A percentile compares a stretch with the other conserved stretches of the same genome.
phyloP scores from a whole-genome alignment of 2,797 vertebrate species.

The Pelodytes ibericus region DNA sequence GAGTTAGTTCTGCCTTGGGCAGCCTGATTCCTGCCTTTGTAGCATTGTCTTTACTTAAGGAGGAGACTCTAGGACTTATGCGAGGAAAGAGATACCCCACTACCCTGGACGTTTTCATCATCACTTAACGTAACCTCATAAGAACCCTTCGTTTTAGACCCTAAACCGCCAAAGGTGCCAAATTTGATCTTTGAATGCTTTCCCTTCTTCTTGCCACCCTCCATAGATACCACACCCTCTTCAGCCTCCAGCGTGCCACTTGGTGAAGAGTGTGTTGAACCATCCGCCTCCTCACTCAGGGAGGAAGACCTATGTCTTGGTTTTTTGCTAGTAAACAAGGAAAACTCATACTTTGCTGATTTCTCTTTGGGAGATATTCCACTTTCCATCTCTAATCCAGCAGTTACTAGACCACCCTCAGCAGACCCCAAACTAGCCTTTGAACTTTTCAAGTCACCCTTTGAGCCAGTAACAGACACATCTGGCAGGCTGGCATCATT shows the following conservation, averaged over 20 bases:
- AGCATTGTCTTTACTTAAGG: constrained; percentile 86
- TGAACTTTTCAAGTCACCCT: constrained; percentile 75
- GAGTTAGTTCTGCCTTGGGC: constrained; percentile 79
- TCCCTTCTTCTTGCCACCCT: constrained; percentile 75
- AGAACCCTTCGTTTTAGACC: constrained; percentile 89
- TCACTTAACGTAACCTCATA: constrained; percentile 92
- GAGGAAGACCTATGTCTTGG: constrained; percentile 82
- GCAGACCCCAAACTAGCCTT: constrained; percentile 77
- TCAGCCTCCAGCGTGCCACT: constrained; percentile 77
- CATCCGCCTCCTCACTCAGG: constrained; percentile 81
- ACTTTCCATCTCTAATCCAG: constrained; percentile 59
- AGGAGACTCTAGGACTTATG: constrained; percentile 84
- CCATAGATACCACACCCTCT: constrained; percentile 70
- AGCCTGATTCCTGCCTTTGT: constrained; percentile 76
- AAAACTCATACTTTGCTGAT: constrained; percentile 83
- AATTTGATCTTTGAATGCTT: constrained; percentile 89
- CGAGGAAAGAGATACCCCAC: constrained; percentile 71
- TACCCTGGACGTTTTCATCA: constrained; percentile 76
- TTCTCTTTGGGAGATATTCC: constrained; percentile 77
- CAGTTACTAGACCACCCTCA: constrained; percentile 67
- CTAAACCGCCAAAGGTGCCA: constrained; percentile 92
- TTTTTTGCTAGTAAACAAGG: constrained; percentile 79
- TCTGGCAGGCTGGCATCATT: constrained; percentile 66
- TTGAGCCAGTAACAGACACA: constrained; percentile 67
- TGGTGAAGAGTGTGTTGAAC: constrained; percentile 72